Evolutionary conservation across 2,113 vertebrate genomes (phyloP).

Genomic region (Tympanuchus pallidicinctus): DNA sequence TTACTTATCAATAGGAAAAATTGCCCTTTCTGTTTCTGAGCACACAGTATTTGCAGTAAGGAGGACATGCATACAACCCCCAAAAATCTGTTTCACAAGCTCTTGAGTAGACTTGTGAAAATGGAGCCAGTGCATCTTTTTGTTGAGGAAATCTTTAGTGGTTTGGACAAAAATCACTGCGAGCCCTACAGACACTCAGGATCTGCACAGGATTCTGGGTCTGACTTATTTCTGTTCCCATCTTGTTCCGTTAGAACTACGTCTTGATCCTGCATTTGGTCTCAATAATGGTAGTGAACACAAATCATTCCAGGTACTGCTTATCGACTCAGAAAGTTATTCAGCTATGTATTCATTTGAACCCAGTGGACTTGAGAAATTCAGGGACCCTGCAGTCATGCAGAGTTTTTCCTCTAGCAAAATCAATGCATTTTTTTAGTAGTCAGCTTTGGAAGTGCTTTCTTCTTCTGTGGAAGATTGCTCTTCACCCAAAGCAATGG

Average conservation of each 20-base stretch:
- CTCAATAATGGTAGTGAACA: conserved; percentile 48
- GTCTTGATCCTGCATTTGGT: conserved; percentile 37
- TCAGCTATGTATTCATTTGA: background rate
- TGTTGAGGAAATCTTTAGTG: background rate
- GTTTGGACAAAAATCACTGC: conserved; percentile 18
- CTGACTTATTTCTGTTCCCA: conserved; percentile 65
- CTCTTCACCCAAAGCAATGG: background rate
- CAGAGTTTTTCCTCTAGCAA: conserved; percentile 1
- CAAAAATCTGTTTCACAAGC: conserved; percentile 37
- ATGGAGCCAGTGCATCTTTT: background rate
- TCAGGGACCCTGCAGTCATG: background rate
- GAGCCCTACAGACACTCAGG: background rate
- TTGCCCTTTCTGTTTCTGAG: conserved; percentile 56
- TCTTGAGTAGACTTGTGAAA: conserved; percentile 32
- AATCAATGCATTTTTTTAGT: conserved; percentile 28
- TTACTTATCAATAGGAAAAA: conserved; percentile 61
- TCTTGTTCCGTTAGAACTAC: conserved; percentile 45
- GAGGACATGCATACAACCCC: conserved; percentile 22
- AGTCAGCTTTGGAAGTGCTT: conserved; percentile 44
- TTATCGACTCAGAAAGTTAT: background rate
- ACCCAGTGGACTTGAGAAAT: background rate
- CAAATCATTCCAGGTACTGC: conserved; percentile 36
- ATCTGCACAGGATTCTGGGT: conserved; percentile 30
- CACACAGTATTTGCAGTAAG: conserved; percentile 52
- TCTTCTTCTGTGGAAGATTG: background rate